phyloP scores from a whole-genome alignment of 1,140 invertebrate genomes.

The Rhopalosiphum padi region DNA sequence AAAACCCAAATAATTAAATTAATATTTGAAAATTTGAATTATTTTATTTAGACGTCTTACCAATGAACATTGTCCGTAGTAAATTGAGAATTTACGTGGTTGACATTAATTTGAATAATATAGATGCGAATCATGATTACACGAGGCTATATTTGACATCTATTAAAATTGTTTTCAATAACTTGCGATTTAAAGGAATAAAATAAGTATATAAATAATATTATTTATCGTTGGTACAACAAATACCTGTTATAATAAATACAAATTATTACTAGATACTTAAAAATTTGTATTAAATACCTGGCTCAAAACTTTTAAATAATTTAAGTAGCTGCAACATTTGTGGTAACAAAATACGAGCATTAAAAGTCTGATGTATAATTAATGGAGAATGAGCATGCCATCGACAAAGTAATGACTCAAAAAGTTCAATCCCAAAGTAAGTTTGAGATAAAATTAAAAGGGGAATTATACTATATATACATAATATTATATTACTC shows the following conservation, averaged over 20 bases:
- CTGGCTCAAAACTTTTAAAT: background rate
- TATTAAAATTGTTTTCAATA: background rate
- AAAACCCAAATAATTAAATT: background rate
- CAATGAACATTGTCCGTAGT: background rate
- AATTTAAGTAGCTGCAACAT: background rate
- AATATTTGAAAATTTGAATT: background rate
- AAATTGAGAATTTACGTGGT: background rate
- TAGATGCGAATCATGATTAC: background rate
- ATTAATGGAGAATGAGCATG: background rate
- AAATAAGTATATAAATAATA: background rate
- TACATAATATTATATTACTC: background rate
- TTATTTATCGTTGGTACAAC: background rate
- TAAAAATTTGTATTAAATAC: background rate
- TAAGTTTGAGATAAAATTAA: background rate
- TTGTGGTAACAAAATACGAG: background rate
- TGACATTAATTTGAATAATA: background rate
- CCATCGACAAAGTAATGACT: background rate
- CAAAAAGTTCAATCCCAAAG: background rate
- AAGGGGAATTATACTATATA: slow-evolving; percentile 3
- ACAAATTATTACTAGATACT: background rate
- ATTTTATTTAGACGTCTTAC: background rate
- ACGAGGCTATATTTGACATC: background rate
- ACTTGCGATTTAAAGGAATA: background rate
- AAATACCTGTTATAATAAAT: background rate
- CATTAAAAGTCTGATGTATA: background rate